phyloP scores from a whole-genome alignment of 2,797 vertebrate species.

The Echiichthys vipera region DNA sequence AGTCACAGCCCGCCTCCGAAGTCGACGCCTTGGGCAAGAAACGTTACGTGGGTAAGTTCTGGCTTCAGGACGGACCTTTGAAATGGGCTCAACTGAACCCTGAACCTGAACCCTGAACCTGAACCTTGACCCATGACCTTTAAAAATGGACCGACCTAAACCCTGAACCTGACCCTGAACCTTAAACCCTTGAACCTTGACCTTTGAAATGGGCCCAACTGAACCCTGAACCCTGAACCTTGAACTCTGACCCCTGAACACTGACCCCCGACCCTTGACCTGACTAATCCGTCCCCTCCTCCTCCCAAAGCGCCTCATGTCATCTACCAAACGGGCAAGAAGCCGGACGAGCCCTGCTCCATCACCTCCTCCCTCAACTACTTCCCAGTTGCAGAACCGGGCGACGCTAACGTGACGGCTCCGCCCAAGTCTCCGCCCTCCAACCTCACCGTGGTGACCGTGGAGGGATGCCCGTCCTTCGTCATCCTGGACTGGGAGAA shows the following conservation, averaged over 20 bases:
- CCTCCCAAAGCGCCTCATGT: constrained; percentile 88
- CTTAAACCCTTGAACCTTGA: too few species aligned
- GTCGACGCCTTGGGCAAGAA: constrained; percentile 91
- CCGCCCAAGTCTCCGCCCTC: constrained; percentile 89
- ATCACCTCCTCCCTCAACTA: constrained; percentile 92
- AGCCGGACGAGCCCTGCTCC: constrained; percentile 91
- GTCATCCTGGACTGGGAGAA: constrained; percentile 95
- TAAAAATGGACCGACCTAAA: too few species aligned
- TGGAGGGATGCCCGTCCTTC: constrained; percentile 95
- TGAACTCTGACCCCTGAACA: too few species aligned
- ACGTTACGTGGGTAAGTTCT: constrained; percentile 88
- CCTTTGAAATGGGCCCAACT: too few species aligned
- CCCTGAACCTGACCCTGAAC: too few species aligned
- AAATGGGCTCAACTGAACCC: too few species aligned
- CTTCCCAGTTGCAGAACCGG: constrained; percentile 86
- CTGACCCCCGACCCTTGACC: too few species aligned
- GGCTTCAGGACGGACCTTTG: too few species aligned
- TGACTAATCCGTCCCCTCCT: neutral
- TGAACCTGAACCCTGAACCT: too few species aligned
- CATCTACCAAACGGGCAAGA: constrained; percentile 90
- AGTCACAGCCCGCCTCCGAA: constrained; percentile 89
- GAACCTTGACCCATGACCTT: too few species aligned
- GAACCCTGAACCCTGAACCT: too few species aligned
- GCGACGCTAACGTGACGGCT: constrained; percentile 80
- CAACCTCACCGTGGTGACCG: constrained; percentile 95